Base-by-base conservation (phyloP, 2,113 vertebrate species). In the Macroglossus sobrinus region DNA sequence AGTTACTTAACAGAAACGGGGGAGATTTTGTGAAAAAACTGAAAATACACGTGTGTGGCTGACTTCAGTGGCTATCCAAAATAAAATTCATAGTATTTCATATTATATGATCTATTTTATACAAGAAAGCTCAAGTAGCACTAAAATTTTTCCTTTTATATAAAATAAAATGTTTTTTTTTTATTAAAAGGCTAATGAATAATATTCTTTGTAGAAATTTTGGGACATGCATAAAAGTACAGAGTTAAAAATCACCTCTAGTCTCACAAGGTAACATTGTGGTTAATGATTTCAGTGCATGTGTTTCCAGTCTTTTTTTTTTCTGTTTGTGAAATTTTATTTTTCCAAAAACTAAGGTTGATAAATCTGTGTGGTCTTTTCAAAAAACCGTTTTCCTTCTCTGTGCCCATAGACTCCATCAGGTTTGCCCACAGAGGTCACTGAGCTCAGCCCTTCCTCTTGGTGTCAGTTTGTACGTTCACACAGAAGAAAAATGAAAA, bases 51-150 rank as follows among this genome's bases (percentile, higher is more conserved):
- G 5, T 24, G 16, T 28, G 53, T 38, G 22, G 43, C 57, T 68
- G 43, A 92, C 15, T 78, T 71, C 5, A 87, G 63, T 53, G 16
- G 16, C 69, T 61, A 13, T 35, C 50, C 35, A 71, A 63, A 61
- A 47, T 88, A 79, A 38, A 87, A 86, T 50, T 84, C 64, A 66
- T 87, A 80, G 45, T 26, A 35, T 45, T 57, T 84, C 64, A 71
- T 84, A 84, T 38, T 26, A 35, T 45, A 5, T 22, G 35, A 0
- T 53, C 75, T 68, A 6, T 79, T 85, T 82, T 22, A 47, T 24
- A 45, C 2, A 28, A 72, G 61, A 57, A n/a, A 28, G 28, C 24
- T n/a, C 82, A 69, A 10, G n/a, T 53, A 55, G 6, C 81, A 69
- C 30, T 35, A 63, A 64, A 6, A 26, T 76, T 61, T 45, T 33